These are phyloP conservation scores for Geotrypetes seraphini DNA, from an alignment of 2,797 vertebrate species.

Conservation along the genomic window DNA sequence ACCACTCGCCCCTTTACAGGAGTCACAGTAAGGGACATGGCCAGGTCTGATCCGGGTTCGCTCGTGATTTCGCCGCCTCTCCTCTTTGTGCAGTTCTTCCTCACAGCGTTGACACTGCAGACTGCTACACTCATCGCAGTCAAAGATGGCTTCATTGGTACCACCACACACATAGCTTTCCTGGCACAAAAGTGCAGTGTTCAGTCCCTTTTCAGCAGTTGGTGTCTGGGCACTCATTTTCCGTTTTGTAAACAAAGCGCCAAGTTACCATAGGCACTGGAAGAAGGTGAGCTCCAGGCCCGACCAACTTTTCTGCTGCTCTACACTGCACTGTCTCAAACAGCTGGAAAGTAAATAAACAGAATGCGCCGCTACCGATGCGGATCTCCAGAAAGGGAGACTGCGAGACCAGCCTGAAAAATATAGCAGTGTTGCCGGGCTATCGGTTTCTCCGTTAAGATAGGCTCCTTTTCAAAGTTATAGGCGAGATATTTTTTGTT, in stretches of 20 bases:
- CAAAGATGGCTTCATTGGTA: constrained; percentile 80
- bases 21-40: constrained; percentile 84
- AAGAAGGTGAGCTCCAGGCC: too few relatives aligned
- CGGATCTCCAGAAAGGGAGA: too few relatives aligned
- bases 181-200: constrained; percentile 72
- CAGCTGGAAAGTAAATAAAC: too few relatives aligned
- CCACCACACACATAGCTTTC: constrained; percentile 93
- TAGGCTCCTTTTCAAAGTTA: too few relatives aligned
- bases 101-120: constrained; percentile 87
- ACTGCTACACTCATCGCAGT: constrained; percentile 92
- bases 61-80: constrained; percentile 84
- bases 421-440: too few relatives aligned
- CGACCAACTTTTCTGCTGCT: too few relatives aligned
- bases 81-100: constrained; percentile 83
- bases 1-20: constrained; percentile 76
- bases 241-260: neutral
- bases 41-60: constrained; percentile 74
- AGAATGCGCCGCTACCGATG: too few relatives aligned
- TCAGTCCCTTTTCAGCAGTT: constrained; percentile 64
- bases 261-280: too few relatives aligned
- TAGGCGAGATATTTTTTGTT: too few relatives aligned
- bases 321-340: too few relatives aligned
- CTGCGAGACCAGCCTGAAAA: too few relatives aligned
- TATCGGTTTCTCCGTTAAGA: too few relatives aligned
- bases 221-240: constrained; percentile 76